These are phyloP conservation scores for Pantherophis guttatus DNA, from an alignment of 2,113 vertebrate genomes.

Conservation along the genomic window DNA sequence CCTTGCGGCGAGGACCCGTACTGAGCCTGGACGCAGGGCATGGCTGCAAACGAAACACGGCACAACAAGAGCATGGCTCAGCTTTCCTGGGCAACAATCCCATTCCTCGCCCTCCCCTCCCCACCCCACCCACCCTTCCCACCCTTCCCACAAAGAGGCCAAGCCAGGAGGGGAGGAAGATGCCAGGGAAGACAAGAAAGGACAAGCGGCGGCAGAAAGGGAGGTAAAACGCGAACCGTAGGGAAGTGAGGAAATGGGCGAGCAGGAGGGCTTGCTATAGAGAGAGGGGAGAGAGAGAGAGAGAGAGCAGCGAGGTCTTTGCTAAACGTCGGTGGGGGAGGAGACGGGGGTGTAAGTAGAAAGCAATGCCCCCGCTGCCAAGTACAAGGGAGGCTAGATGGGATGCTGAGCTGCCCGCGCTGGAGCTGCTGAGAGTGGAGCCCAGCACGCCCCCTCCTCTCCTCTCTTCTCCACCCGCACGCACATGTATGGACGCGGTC, in stretches of 20 bases:
- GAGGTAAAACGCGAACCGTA: neutral
- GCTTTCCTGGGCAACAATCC: constrained; percentile 55
- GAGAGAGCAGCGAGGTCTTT: neutral
- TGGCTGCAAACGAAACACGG: constrained; percentile 89
- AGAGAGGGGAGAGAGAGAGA: too few relatives aligned
- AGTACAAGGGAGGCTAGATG: neutral
- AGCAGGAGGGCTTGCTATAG: neutral
- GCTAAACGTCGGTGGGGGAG: neutral
- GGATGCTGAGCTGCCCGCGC: neutral
- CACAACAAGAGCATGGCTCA: constrained; percentile 64
- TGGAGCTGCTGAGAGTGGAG: neutral
- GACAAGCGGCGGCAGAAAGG: neutral
- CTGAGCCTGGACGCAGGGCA: constrained; percentile 99
- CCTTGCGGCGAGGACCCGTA: constrained; percentile 99
- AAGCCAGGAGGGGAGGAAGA: neutral
- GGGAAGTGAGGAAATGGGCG: neutral
- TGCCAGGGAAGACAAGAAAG: neutral
- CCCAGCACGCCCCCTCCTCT: neutral
- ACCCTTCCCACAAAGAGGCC: neutral
- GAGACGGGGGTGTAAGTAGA: neutral
- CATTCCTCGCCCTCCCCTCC: neutral
- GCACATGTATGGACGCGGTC: neutral
- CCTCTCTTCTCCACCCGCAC: neutral
- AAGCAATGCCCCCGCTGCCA: neutral
- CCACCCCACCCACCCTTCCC: accelerated